Evolutionary conservation across 2,797 vertebrate species (phyloP).

Genomic region (Trichosurus vulpecula): DNA sequence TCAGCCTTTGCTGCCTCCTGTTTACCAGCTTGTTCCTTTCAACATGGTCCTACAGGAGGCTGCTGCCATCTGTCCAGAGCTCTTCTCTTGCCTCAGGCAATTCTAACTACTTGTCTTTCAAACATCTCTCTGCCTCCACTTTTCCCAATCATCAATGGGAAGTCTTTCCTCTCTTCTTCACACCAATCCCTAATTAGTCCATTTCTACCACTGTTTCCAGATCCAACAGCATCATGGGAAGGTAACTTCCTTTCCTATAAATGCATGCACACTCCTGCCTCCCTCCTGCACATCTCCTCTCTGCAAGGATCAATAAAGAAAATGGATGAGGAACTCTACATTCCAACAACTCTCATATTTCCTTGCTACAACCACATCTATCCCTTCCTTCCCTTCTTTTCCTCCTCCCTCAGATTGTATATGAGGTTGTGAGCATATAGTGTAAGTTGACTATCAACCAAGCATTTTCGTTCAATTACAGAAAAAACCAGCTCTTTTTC

Average conservation of each 20-base stretch:
- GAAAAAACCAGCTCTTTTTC: neutral
- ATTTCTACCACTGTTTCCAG: neutral
- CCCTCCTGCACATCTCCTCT: neutral
- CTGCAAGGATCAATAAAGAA: neutral
- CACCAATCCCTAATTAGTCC: neutral
- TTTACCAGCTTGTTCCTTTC: neutral
- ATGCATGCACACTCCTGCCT: neutral
- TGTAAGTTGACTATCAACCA: neutral
- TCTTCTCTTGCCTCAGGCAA: neutral
- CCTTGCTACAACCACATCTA: neutral
- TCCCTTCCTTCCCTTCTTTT: neutral
- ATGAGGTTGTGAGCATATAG: neutral
- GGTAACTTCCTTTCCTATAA: neutral
- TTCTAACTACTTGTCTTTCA: neutral
- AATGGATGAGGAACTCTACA: neutral
- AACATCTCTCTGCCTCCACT: neutral
- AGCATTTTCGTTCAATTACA: neutral
- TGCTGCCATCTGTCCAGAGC: neutral
- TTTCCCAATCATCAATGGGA: neutral
- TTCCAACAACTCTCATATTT: neutral
- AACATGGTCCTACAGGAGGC: neutral
- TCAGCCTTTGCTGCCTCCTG: neutral
- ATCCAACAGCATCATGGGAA: neutral
- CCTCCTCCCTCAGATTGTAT: neutral
- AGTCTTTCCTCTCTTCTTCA: neutral